Evolutionary conservation across 2,113 vertebrate genomes (phyloP), one percentile per base, ranked within the genome.

Genomic region (Climacteris rufus): DNA sequence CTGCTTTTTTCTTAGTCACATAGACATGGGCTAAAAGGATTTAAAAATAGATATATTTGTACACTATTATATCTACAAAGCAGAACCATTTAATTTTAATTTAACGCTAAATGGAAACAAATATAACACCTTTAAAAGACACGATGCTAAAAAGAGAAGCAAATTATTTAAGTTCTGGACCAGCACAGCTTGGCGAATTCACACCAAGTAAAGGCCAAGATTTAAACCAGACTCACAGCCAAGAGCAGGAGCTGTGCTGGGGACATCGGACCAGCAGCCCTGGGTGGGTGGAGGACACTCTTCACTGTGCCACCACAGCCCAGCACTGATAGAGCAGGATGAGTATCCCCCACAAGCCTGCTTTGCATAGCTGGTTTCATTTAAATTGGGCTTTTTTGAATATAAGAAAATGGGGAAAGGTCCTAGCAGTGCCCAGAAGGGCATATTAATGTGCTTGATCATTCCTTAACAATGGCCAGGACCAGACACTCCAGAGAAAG

Each of bases 11-110:
- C 78, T 89, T 72, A 79, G 86, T 49, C 56, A 40, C 65, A 75
- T 10, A 94, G 8, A 65, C 28, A 71, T 20, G 52, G 74, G 40
- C 81, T 90, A 69, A 77, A 95, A 65, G 52, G 79, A 69, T 83
- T 82, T 83, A 63, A 89, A 97, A 94, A 78, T 64, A 93, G 70
- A 89, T 88, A 21, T 80, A 90, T 92, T 96, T 96, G 72, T 90
- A 94, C 76, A 76, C 91, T 87, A 91, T 85, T 89, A 91, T 74
- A 96, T 75, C 83, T 65, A 94, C 82, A 69, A 79, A 93, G 80
- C 50, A 60, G 65, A 89, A 66, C 39, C 59, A 80, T 50, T 96
- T 86, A 47, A 92, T 93, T 90, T 95, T 87, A 89, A 91, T 96
- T 83, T 85, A 89, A 76, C 0, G 1, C 86, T 88, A 92, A 97